Evolutionary conservation across 2,113 vertebrate genomes (phyloP).

Genomic region (Oenanthe melanoleuca): DNA sequence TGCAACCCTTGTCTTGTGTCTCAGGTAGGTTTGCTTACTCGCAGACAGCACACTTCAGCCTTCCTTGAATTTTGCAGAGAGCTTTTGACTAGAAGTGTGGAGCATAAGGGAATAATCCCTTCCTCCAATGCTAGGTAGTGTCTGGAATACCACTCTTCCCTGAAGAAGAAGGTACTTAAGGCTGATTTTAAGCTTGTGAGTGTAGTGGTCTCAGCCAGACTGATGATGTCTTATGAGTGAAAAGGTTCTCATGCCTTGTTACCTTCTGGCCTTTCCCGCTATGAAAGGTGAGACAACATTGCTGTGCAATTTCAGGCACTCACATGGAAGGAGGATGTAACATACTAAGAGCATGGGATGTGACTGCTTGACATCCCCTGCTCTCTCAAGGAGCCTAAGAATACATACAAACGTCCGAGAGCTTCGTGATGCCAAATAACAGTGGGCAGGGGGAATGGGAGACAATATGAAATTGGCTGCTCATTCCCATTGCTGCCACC

Average conservation of each 20-base stretch:
- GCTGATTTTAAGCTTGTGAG: neutral
- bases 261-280: fast-evolving
- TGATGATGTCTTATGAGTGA: neutral
- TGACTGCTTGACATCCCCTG: neutral
- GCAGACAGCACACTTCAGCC: neutral
- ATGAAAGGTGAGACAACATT: fast-evolving
- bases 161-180: neutral
- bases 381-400: neutral
- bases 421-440: neutral
- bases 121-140: neutral
- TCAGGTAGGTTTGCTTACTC: neutral
- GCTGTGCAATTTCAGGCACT: neutral
- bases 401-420: neutral
- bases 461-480: neutral
- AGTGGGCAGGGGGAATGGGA: neutral
- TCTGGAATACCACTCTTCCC: neutral
- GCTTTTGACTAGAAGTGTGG: neutral
- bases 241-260: neutral
- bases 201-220: neutral
- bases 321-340: neutral
- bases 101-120: neutral
- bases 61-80: neutral
- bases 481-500: neutral
- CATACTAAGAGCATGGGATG: neutral
- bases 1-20: neutral